These are phyloP conservation scores for Eupristina koningsbergeri DNA, from an alignment of 1,140 invertebrate species.

Conservation along the genomic window DNA sequence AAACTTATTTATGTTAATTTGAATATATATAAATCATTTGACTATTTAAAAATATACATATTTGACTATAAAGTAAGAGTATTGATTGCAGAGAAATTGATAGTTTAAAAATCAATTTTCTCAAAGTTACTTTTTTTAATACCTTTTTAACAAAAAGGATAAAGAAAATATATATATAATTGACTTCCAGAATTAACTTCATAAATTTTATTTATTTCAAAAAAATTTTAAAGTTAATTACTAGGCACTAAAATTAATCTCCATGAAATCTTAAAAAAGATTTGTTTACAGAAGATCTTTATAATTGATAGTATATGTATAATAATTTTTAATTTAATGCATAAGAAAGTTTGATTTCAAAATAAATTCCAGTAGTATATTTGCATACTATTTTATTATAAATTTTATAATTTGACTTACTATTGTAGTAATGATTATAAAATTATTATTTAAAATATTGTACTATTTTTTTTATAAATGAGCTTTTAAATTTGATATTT, in stretches of 20 bases:
- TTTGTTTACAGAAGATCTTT: not conserved
- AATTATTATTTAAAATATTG: too few relatives aligned
- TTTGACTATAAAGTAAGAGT: not conserved
- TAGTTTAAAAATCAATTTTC: not conserved
- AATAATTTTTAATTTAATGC: not conserved
- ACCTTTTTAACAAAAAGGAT: not conserved
- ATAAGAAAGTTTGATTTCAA: not conserved
- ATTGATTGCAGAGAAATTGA: not conserved
- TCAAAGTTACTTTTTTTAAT: not conserved
- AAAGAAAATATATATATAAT: not conserved
- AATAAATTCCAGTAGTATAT: too few relatives aligned
- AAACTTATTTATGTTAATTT: conserved; percentile 1
- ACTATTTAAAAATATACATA: not conserved
- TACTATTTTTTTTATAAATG: too few relatives aligned
- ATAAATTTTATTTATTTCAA: not conserved
- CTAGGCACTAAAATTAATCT: not conserved
- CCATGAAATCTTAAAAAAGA: not conserved
- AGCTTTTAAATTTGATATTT: too few relatives aligned
- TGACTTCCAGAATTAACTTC: not conserved
- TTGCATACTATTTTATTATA: too few relatives aligned
- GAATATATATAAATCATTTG: not conserved
- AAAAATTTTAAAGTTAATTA: too few relatives aligned
- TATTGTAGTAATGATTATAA: too few relatives aligned
- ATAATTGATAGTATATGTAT: not conserved
- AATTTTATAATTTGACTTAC: too few relatives aligned